A percentile compares a stretch with the other conserved stretches of the same genome.
phyloP scores from a whole-genome alignment of 2,113 vertebrate genomes.

The Gymnocephalus cernua region DNA sequence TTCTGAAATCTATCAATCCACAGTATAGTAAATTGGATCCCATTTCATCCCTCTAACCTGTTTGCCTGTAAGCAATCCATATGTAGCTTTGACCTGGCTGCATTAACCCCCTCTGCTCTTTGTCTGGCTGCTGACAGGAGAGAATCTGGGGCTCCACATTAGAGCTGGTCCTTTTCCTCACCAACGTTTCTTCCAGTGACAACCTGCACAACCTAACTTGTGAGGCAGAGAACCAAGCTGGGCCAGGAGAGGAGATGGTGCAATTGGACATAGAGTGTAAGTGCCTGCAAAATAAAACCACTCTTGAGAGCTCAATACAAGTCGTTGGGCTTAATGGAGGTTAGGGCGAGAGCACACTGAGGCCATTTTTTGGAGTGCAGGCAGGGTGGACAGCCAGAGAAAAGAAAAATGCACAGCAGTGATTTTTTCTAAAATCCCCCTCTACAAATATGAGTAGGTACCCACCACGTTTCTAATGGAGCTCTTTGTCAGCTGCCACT shows the following conservation, averaged over 20 bases:
- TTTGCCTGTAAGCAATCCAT: conserved; percentile 21
- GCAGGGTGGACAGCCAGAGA: conserved; percentile 63
- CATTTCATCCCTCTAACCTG: conserved; percentile 26
- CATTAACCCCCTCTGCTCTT: conserved; percentile 22
- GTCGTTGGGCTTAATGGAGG: conserved; percentile 73
- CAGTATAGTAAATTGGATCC: conserved; percentile 30
- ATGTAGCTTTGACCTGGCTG: background rate
- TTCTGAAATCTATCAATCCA: conserved; percentile 25
- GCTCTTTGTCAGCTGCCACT: conserved; percentile 73
- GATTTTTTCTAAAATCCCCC: conserved; percentile 68
- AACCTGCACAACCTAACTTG: conserved; percentile 86
- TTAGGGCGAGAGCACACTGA: conserved; percentile 59
- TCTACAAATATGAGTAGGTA: conserved; percentile 62
- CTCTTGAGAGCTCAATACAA: conserved; percentile 56
- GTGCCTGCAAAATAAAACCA: conserved; percentile 64
- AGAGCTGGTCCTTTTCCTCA: conserved; percentile 77
- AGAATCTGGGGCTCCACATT: conserved; percentile 66
- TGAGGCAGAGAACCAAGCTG: conserved; percentile 85
- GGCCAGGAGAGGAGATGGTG: conserved; percentile 80
- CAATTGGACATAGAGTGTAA: conserved; percentile 87
- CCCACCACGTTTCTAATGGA: conserved; percentile 73
- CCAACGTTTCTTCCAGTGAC: conserved; percentile 80
- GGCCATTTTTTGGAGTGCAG: conserved; percentile 54
- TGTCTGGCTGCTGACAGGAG: conserved; percentile 57
- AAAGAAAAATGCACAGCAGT: conserved; percentile 65